phyloP scores from a whole-genome alignment of 35 echinoderm and acorn worm genomes.

The Lytechinus pictus region DNA sequence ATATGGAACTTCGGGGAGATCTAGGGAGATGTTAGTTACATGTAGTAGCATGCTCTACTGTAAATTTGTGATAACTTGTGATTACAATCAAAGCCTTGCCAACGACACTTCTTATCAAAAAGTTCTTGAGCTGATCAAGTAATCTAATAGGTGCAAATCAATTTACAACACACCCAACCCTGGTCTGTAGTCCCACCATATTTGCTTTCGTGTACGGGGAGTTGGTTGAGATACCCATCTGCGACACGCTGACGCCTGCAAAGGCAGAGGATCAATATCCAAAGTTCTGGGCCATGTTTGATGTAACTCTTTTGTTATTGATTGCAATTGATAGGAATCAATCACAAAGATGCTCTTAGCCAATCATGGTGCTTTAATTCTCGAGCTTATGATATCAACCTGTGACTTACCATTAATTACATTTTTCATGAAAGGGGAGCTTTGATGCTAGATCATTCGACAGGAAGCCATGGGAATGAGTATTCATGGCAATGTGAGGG shows the following conservation, averaged over 20 bases:
- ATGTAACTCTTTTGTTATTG: too few species aligned
- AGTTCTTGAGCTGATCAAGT: background rate
- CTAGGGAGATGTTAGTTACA: background rate
- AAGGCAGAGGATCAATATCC: background rate
- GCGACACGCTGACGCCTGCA: background rate
- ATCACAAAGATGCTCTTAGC: too few species aligned
- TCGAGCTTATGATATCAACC: too few species aligned
- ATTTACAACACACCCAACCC: background rate
- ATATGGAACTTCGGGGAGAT: too few species aligned
- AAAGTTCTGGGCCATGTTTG: background rate
- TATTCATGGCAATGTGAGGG: background rate
- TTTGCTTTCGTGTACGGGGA: background rate
- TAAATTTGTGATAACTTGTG: background rate
- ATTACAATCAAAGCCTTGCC: background rate
- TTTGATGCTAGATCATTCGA: background rate
- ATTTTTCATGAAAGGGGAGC: background rate
- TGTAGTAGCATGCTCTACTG: background rate
- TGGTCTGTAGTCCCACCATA: background rate
- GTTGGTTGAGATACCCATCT: background rate
- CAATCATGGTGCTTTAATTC: too few species aligned
- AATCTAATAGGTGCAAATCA: background rate
- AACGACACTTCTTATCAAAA: background rate
- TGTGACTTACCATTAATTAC: too few species aligned
- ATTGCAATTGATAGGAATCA: too few species aligned
- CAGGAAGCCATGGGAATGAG: conserved; percentile 7